These are phyloP conservation scores for Lasioglossum albipes DNA, from an alignment of 1,140 invertebrate genomes.

Conservation along the genomic window DNA sequence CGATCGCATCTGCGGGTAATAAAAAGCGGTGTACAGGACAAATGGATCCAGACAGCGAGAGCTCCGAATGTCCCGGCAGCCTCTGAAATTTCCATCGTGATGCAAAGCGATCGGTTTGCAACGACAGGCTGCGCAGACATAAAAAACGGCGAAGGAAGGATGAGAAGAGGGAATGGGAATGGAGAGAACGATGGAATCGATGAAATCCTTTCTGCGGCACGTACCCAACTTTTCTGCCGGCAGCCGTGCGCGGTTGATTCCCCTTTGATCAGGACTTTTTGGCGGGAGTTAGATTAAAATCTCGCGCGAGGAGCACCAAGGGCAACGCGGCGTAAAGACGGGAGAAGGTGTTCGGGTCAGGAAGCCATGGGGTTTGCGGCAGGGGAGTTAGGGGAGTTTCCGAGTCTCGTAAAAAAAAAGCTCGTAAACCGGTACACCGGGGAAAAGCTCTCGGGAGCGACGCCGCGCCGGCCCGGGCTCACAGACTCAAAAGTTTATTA, in stretches of 20 bases:
- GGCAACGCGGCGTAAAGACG: neutral
- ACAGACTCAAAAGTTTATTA: constrained; percentile 53
- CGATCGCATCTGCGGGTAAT: neutral
- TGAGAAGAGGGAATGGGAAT: neutral
- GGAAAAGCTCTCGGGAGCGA: constrained; percentile 6
- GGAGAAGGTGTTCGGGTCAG: constrained; percentile 1
- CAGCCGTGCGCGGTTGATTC: constrained; percentile 27
- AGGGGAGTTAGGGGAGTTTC: constrained; percentile 27
- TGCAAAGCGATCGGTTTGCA: constrained; percentile 1
- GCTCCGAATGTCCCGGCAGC: neutral
- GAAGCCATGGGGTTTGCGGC: constrained; percentile 2
- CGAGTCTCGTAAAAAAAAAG: constrained; percentile 54
- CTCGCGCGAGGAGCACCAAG: constrained; percentile 4
- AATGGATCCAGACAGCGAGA: constrained; percentile 17
- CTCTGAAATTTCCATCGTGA: neutral
- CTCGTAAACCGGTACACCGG: constrained; percentile 38
- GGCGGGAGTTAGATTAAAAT: constrained; percentile 63
- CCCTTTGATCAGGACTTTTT: constrained; percentile 56
- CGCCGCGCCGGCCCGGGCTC: neutral
- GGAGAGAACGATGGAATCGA: constrained; percentile 5
- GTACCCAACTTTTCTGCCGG: neutral
- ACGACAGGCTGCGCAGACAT: neutral
- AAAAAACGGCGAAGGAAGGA: neutral
- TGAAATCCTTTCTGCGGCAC: constrained; percentile 1
- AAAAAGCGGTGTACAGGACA: constrained; percentile 1